phyloP scores from a whole-genome alignment of 2,797 vertebrate genomes.

The Momotus momota region DNA sequence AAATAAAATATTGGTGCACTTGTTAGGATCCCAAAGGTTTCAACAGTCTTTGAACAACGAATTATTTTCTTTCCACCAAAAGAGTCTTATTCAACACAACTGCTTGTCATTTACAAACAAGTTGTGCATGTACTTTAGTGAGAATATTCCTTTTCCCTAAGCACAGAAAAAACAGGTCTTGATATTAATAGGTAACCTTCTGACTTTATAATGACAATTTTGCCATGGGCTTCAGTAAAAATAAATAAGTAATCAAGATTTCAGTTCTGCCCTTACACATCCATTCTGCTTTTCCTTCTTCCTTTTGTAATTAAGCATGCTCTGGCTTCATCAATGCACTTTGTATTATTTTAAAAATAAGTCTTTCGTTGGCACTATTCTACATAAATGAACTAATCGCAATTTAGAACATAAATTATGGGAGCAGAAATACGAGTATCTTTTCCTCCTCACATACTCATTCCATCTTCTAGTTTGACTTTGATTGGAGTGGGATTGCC shows the following conservation, averaged over 20 bases:
- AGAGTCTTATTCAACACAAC: neutral
- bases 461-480: neutral
- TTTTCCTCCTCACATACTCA: fast-evolving
- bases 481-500: conserved; percentile 32
- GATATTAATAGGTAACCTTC: neutral
- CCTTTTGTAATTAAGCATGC: neutral
- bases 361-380: neutral
- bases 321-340: neutral
- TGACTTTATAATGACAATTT: neutral
- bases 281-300: neutral
- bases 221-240: neutral
- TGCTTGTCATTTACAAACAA: neutral
- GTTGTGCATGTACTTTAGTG: neutral
- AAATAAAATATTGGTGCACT: neutral
- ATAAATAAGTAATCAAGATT: neutral
- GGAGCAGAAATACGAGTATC: neutral
- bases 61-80: fast-evolving
- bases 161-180: neutral
- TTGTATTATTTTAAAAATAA: neutral
- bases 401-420: neutral
- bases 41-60: neutral
- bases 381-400: neutral
- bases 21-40: neutral
- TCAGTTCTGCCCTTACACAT: neutral
- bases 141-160: neutral